A percentile compares a stretch with the other conserved stretches of the same genome.
Evolutionary conservation across 1,140 invertebrate genomes (phyloP).

Genomic region (Orius laevigatus): DNA sequence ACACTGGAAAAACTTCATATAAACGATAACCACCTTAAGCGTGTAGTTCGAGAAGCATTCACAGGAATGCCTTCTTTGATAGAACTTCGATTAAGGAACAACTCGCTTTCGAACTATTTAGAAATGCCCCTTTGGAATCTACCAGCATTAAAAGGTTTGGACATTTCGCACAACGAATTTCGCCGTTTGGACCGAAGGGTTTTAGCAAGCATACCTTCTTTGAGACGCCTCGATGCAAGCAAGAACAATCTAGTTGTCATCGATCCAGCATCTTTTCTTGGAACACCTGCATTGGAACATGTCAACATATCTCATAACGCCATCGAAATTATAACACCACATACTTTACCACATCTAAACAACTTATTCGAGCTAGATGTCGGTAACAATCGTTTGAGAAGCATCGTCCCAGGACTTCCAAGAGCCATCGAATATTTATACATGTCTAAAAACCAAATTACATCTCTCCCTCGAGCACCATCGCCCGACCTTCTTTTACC

Average conservation of each 20-base stretch:
- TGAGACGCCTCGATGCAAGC: conserved; percentile 61
- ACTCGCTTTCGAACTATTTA: conserved; percentile 42
- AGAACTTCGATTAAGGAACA: conserved; percentile 61
- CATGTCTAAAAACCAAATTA: conserved; percentile 55
- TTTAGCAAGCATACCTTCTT: conserved; percentile 52
- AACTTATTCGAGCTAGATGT: conserved; percentile 63
- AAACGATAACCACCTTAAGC: conserved; percentile 55
- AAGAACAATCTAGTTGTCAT: conserved; percentile 53
- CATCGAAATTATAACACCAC: conserved; percentile 22
- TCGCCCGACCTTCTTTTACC: conserved; percentile 52
- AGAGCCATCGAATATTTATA: conserved; percentile 60
- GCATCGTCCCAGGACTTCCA: conserved; percentile 49
- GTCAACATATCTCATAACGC: conserved; percentile 22
- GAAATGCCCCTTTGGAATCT: conserved; percentile 62
- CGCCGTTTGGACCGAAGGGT: conserved; percentile 48
- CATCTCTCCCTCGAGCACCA: conserved; percentile 38
- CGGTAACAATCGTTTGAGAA: conserved; percentile 48
- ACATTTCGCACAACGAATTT: conserved; percentile 62
- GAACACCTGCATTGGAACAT: conserved; percentile 54
- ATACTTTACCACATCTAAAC: conserved; percentile 50
- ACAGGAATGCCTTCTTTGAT: conserved; percentile 62
- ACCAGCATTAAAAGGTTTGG: conserved; percentile 56
- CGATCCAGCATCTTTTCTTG: conserved; percentile 52
- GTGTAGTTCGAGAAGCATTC: conserved; percentile 58
- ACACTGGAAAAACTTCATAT: conserved; percentile 62